Conservation (phyloP, 2,113 vertebrate species). For the Larimichthys polyactis region DNA sequence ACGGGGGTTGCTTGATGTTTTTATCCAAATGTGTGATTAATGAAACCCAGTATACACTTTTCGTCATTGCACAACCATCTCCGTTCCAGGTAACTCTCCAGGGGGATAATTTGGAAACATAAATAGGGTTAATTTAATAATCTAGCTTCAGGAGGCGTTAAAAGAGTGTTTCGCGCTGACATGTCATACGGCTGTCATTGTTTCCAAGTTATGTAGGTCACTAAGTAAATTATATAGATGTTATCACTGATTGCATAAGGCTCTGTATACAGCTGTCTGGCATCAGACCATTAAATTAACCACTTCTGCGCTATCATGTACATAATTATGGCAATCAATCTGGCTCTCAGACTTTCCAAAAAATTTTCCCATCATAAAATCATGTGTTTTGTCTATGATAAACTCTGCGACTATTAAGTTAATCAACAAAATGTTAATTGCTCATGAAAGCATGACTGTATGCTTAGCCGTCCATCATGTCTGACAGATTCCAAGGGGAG, state of each 20-base stretch:
- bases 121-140: conserved; percentile 47
- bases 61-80: background rate
- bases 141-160: conserved; percentile 33
- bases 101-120: conserved; percentile 22
- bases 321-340: conserved; percentile 55
- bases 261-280: conserved; percentile 42
- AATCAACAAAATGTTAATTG: conserved; percentile 62
- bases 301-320: conserved; percentile 29
- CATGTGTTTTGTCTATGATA: conserved; percentile 42
- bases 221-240: conserved; percentile 39
- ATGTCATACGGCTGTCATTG: conserved; percentile 14
- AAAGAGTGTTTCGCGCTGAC: conserved; percentile 16
- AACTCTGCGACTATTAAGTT: conserved; percentile 41
- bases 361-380: conserved; percentile 37
- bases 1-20: background rate
- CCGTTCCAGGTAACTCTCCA: conserved; percentile 14
- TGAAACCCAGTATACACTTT: background rate
- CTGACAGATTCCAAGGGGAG: conserved; percentile 57
- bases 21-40: conserved; percentile 11
- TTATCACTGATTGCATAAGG: conserved; percentile 49
- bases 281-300: conserved; percentile 37
- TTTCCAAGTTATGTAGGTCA: conserved; percentile 59
- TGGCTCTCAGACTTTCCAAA: conserved; percentile 23
- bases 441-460: conserved; percentile 50
- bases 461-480: conserved; percentile 59